phyloP scores from a whole-genome alignment of 2,113 vertebrate genomes.

The Ochotona curzoniae region DNA sequence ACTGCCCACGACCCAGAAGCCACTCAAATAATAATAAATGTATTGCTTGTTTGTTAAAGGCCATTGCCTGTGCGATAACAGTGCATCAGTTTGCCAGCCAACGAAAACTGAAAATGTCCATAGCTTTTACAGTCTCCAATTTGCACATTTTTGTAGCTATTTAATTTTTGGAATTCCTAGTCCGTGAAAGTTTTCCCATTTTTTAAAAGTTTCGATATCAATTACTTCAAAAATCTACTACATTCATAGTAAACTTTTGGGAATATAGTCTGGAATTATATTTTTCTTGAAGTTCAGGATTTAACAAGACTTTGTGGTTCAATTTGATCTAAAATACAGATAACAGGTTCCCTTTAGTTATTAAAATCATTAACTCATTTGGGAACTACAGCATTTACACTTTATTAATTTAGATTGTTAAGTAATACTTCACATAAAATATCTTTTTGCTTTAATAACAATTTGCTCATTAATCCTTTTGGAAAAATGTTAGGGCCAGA shows the following conservation, averaged over 20 bases:
- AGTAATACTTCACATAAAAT: not conserved
- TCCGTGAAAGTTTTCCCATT: not conserved
- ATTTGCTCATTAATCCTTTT: not conserved
- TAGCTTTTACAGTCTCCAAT: not conserved
- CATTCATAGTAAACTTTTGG: not conserved
- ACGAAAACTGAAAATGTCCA: not conserved
- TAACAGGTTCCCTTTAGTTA: not conserved
- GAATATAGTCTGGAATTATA: not conserved
- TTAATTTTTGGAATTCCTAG: not conserved
- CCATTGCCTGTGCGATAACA: not conserved
- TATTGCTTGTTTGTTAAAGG: not conserved
- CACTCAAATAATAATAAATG: not conserved
- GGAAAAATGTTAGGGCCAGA: too few relatives aligned
- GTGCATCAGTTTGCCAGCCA: not conserved
- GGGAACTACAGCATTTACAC: not conserved
- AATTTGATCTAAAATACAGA: not conserved
- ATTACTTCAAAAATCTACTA: not conserved
- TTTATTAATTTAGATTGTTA: not conserved
- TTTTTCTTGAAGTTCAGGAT: not conserved
- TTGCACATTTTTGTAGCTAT: not conserved
- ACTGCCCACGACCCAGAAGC: not conserved
- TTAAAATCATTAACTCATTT: not conserved
- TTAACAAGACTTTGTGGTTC: not conserved
- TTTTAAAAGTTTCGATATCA: not conserved
- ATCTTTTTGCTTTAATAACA: not conserved